These are phyloP conservation scores for Alloscopus bannaensis DNA, from an alignment of 2,888 invertebrate genomes.

Conservation along the genomic window DNA sequence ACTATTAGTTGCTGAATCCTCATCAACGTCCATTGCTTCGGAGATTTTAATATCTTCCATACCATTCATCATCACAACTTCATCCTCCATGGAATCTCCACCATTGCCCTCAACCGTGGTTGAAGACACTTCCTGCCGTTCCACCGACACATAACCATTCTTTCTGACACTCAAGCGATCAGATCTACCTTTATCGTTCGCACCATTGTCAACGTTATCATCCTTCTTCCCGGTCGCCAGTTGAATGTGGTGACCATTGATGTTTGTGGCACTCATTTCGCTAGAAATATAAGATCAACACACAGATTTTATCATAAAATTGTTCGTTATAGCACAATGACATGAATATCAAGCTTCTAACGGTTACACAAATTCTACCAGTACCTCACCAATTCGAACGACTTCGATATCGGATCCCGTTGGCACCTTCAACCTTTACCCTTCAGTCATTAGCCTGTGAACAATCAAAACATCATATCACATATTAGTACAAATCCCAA, in stretches of 20 bases:
- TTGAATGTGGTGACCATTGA: conserved; percentile 22
- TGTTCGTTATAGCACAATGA: too few relatives aligned
- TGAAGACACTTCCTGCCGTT: neutral
- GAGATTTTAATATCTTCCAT: conserved; percentile 39
- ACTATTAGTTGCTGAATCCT: conserved; percentile 8
- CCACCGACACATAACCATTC: too few relatives aligned
- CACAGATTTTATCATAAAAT: too few relatives aligned
- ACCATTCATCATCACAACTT: conserved; percentile 27
- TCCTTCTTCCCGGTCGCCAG: neutral
- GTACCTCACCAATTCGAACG: too few relatives aligned
- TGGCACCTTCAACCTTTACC: too few relatives aligned
- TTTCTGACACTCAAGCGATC: neutral
- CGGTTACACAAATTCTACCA: too few relatives aligned
- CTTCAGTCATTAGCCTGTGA: too few relatives aligned
- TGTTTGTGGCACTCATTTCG: conserved; percentile 12
- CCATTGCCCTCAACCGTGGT: neutral
- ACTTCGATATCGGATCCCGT: too few relatives aligned
- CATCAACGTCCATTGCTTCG: conserved; percentile 42
- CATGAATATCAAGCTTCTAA: too few relatives aligned
- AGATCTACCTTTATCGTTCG: neutral
- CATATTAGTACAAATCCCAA: too few relatives aligned
- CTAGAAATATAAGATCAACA: too few relatives aligned
- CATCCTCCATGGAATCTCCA: conserved; percentile 9
- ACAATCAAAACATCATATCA: too few relatives aligned
- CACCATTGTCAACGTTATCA: conserved; percentile 6